Base-by-base conservation (phyloP, 2,113 vertebrate species). In the Petaurus breviceps region DNA sequence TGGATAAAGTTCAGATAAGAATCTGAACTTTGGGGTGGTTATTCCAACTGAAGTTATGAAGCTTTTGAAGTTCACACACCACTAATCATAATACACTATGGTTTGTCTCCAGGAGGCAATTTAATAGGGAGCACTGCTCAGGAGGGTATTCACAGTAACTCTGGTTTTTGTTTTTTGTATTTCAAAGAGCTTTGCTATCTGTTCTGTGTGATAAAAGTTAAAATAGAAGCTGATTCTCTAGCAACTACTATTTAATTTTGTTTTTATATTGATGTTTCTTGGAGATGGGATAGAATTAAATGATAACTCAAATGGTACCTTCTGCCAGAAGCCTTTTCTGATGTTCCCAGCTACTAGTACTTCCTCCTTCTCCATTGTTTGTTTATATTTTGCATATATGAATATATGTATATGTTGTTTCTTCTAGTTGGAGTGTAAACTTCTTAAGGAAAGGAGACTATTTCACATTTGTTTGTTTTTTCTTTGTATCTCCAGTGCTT, bases 1-100 rank as follows among this genome's bases (percentile, higher is more conserved):
- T 9, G 9, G 84, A 89, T 92, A 95, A 6, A 51, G 95, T 91
- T 97, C 96, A 92, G 96, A 96, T 96, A 96, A 92, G 61, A 28
- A 97, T 23, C 46, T 2, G 84, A 96, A 95, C 52, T 95, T 96
- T 61, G 89, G 28, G 92, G 91, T 92, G 57, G 57, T 54, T 90
- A 49, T 90, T 93, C 89, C 95, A 97, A 90, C 50, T 51, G 52
- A 92, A 93, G 89, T 90, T 90, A 46, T 50, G 89, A 8, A 90
- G 89, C 49, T 90, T 90, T 47, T 50, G 61, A 77, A 77, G 61
- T 77, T 77, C 26, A 50, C 89, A 90, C 46, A 90, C 49, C 46
- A 46, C 51, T 5, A 5, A 96, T 54, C 53, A 93, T 90, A 95
- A 22, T 97, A 92, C 68, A 57, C 50, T 51, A 31, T 47, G 89